Conservation (phyloP, 2,888 invertebrate genomes). For the Pterobdella sp. region DNA sequence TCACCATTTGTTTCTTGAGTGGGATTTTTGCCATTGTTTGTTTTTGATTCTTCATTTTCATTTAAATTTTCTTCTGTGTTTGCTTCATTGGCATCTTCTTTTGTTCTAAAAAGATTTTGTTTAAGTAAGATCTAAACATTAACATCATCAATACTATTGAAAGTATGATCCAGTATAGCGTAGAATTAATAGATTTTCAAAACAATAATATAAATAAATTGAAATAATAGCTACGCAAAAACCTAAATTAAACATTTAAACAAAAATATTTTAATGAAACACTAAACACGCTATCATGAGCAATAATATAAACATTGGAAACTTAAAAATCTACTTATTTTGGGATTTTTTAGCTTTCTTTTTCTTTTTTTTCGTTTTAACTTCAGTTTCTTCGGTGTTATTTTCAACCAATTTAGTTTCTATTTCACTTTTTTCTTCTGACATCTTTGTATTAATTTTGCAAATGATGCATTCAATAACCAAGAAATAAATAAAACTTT, state of each 20-base stretch:
- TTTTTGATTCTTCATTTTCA: not conserved
- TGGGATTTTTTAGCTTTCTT: not conserved
- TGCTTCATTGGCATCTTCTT: not conserved
- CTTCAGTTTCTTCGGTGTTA: not conserved
- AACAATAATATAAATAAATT: no score
- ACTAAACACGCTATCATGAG: no score
- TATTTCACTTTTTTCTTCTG: not conserved
- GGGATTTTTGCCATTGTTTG: not conserved
- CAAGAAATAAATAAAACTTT: no score
- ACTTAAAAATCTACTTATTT: no score
- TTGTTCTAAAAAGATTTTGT: not conserved
- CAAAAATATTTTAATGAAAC: no score
- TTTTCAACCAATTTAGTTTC: not conserved
- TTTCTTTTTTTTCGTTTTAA: conserved; percentile 4
- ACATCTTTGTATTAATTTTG: no score
- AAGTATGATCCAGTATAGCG: not conserved
- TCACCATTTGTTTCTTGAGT: conserved; percentile 30
- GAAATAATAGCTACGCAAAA: no score
- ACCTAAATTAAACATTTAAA: not conserved
- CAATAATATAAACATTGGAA: no score
- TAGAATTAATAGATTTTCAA: no score
- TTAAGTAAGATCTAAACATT: not conserved
- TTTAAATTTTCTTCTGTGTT: not conserved
- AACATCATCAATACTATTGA: not conserved
- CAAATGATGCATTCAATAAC: no score